Evolutionary conservation across 2,113 vertebrate genomes (phyloP).

Genomic region (Setophaga kirtlandii): DNA sequence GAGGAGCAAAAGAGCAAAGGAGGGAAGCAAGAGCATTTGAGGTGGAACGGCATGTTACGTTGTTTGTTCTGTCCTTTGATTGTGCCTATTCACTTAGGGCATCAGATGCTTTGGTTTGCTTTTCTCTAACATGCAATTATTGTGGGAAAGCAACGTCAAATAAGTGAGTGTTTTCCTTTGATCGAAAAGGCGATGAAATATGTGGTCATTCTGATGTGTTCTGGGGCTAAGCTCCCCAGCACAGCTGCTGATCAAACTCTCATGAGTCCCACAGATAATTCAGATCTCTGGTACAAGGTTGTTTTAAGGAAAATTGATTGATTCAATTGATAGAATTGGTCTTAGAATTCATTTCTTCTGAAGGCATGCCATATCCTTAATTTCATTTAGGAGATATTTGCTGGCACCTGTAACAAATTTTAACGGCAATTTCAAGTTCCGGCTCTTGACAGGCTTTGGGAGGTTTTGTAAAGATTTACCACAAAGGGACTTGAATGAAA

Average conservation of each 20-base stretch:
- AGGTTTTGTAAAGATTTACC: not conserved
- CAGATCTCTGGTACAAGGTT: not conserved
- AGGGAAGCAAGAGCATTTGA: constrained; percentile 34
- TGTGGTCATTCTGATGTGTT: constrained; percentile 41
- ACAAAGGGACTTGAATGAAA: not conserved
- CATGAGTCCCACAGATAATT: not conserved
- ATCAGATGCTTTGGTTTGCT: constrained; percentile 31
- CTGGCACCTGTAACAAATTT: not conserved
- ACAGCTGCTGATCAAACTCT: constrained; percentile 17
- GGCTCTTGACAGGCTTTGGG: not conserved
- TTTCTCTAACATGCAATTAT: constrained; percentile 27
- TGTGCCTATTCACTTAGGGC: constrained; percentile 32
- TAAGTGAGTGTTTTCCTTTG: constrained; percentile 25
- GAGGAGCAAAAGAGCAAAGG: not conserved
- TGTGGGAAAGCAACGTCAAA: constrained; percentile 35
- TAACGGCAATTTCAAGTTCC: not conserved
- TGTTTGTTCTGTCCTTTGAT: constrained; percentile 36
- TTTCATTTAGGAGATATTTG: not conserved
- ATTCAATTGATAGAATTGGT: not conserved
- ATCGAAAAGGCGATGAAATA: constrained; percentile 20
- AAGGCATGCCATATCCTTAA: not conserved
- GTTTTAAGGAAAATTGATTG: not conserved
- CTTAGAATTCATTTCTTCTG: not conserved
- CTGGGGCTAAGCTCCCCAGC: not conserved
- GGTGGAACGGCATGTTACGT: not conserved